Conservation (phyloP, 2,888 invertebrate genomes). For the Gymnoscelis rufifasciata region DNA sequence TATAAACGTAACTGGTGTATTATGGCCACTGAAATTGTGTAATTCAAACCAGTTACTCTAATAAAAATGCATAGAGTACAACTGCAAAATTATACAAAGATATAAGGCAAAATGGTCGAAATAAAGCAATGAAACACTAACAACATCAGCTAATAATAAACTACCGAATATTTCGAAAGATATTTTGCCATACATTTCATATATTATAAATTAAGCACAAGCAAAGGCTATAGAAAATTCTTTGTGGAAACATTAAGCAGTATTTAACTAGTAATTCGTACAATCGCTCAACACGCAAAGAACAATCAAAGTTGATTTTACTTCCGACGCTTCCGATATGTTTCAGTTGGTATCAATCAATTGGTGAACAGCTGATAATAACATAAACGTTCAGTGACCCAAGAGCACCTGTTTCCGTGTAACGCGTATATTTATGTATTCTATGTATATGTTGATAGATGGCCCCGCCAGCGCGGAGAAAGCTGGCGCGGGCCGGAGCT, state of each 20-base stretch:
- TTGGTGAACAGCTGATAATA: constrained; percentile 8
- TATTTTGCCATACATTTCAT: no score
- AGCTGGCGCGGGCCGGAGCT: constrained; percentile 21
- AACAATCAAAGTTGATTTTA: constrained; percentile 2
- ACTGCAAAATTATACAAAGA: constrained; percentile 11
- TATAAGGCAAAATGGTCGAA: neutral
- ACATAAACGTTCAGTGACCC: constrained; percentile 10
- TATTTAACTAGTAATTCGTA: neutral
- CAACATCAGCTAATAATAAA: no score
- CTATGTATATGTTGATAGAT: constrained; percentile 21
- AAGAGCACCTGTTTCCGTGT: constrained; percentile 14
- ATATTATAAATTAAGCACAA: no score
- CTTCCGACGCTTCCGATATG: constrained; percentile 5
- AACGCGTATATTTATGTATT: constrained; percentile 5
- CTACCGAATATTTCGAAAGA: no score
- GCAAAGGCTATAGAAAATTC: no score
- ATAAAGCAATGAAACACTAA: neutral
- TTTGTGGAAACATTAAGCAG: no score
- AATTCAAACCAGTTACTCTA: constrained; percentile 19
- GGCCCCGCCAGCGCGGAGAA: constrained; percentile 23
- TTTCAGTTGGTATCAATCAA: neutral
- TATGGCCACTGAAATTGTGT: constrained; percentile 22
- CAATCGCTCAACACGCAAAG: neutral
- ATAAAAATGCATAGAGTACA: constrained; percentile 11
- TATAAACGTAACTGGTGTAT: constrained; percentile 25